A percentile compares a stretch with the other conserved stretches of the same genome.
Conservation (phyloP, 2,113 vertebrate genomes). For the Pterocles orientalis region DNA sequence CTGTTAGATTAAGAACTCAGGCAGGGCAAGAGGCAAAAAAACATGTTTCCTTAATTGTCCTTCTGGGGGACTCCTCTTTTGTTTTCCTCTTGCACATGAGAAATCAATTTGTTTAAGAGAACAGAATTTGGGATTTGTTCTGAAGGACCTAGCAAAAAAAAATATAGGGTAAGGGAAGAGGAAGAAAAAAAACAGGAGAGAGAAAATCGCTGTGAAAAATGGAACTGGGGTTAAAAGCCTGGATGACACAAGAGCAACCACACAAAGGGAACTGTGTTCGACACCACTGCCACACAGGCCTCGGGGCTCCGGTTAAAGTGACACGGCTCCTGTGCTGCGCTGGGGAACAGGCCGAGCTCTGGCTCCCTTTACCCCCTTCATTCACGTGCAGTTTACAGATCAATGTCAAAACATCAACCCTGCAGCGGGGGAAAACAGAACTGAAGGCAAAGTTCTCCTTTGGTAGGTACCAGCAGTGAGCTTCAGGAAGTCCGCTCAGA, state of each 20-base stretch:
- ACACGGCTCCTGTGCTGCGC: neutral
- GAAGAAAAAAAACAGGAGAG: neutral
- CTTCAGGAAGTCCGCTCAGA: neutral
- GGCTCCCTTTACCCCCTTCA: neutral
- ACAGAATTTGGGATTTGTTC: neutral
- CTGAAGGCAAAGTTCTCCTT: neutral
- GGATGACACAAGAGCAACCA: neutral
- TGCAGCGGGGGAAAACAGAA: neutral
- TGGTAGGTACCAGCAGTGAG: neutral
- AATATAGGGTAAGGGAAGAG: neutral
- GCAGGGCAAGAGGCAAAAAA: neutral
- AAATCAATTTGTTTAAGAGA: neutral
- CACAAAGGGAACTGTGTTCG: neutral
- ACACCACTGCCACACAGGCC: neutral
- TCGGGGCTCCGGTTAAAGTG: accelerated
- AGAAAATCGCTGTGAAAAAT: neutral
- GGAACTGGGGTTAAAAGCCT: neutral
- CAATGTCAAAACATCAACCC: neutral
- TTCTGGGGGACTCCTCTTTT: neutral
- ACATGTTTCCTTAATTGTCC: neutral
- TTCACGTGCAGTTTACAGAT: neutral
- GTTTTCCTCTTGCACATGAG: neutral
- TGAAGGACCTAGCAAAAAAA: neutral
- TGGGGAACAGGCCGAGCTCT: neutral
- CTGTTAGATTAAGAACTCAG: neutral